A percentile compares a stretch with the other conserved stretches of the same genome.
phyloP scores from a whole-genome alignment of 2,113 vertebrate genomes.

The Pangasianodon hypophthalmus region DNA sequence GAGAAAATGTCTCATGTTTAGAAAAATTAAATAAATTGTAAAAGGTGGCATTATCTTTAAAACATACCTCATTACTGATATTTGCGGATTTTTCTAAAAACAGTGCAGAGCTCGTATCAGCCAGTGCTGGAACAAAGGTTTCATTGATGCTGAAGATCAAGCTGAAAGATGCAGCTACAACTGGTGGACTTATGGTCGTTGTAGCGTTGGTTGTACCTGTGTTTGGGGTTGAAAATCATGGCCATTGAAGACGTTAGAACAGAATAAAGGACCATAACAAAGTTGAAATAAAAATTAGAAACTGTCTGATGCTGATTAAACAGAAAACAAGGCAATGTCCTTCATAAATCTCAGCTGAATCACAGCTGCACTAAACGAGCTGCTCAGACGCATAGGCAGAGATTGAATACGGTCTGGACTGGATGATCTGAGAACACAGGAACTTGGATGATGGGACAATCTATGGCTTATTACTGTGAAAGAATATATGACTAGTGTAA shows the following conservation, averaged over 20 bases:
- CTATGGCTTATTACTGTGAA: too few species aligned
- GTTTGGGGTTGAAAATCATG: too few species aligned
- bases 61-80: not conserved
- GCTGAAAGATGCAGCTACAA: not conserved
- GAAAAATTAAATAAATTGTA: not conserved
- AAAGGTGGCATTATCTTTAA: not conserved
- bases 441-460: too few species aligned
- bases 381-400: too few species aligned
- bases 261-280: too few species aligned
- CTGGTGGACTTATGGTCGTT: not conserved
- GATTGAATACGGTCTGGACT: too few species aligned
- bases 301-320: too few species aligned
- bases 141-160: constrained; percentile 6
- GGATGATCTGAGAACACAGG: too few species aligned
- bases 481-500: too few species aligned
- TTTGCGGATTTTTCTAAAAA: not conserved
- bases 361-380: not conserved
- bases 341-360: not conserved
- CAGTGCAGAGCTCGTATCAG: not conserved
- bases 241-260: too few species aligned
- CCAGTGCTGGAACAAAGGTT: not conserved
- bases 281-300: too few species aligned
- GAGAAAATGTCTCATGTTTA: not conserved
- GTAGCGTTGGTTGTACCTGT: too few species aligned
- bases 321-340: not conserved